A percentile compares a stretch with the other conserved stretches of the same genome.
phyloP scores from a whole-genome alignment of 2,888 invertebrate species.

The Lissocephala sabroskyi region DNA sequence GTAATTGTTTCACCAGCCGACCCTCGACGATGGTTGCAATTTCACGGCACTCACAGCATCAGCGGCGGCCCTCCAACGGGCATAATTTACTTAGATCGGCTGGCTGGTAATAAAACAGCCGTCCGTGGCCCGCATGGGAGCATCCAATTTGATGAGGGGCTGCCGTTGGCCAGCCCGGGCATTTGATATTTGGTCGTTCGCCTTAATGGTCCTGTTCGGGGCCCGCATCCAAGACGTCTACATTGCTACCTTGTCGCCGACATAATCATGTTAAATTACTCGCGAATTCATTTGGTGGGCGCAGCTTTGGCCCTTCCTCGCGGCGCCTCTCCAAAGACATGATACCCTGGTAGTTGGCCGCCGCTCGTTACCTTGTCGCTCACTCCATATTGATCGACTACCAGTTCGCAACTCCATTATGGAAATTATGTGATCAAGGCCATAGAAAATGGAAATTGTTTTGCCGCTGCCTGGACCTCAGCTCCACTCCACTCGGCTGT shows the following conservation, averaged over 20 bases:
- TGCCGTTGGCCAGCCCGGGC: conserved; percentile 4
- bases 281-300: conserved; percentile 68
- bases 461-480: conserved; percentile 29
- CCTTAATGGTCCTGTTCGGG: not conserved
- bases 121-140: not conserved
- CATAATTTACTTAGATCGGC: conserved; percentile 59
- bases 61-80: conserved; percentile 50
- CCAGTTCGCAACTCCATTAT: conserved; percentile 37
- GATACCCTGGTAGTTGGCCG: conserved; percentile 26
- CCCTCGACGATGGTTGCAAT: conserved; percentile 34
- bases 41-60: conserved; percentile 34
- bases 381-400: conserved; percentile 61
- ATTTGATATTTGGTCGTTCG: too few species aligned
- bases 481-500: not conserved
- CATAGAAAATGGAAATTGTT: conserved; percentile 67
- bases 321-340: conserved; percentile 44
- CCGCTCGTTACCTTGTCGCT: conserved; percentile 55
- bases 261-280: conserved; percentile 70
- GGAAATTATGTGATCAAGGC: conserved; percentile 68
- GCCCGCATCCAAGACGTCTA: conserved; percentile 41
- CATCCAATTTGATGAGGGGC: conserved; percentile 37
- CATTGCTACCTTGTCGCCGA: conserved; percentile 60
- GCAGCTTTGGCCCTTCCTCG: conserved; percentile 20
- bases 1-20: conserved; percentile 65
- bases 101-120: conserved; percentile 52